Evolutionary conservation across 37 sponge, comb jelly and placozoan species (phyloP), one percentile per base, ranked within the genome.

Genomic region (Cliona cf. orientalis): DNA sequence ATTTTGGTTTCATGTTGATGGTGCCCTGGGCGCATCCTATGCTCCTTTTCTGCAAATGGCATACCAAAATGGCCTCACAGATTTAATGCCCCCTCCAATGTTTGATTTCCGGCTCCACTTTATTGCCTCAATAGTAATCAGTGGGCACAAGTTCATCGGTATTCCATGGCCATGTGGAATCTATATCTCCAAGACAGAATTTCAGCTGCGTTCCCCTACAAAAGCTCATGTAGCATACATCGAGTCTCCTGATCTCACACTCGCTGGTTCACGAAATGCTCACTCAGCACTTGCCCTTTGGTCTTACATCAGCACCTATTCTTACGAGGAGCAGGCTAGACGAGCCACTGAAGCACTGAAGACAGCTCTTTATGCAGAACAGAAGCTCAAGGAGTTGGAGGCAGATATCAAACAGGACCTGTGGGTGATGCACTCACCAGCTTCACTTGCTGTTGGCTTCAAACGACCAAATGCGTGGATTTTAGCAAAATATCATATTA

Each of bases 1-100:
- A 4, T 70, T 33, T 12, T 80, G 81, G 81, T 58, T 80, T 55
- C 81, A 80, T 40, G 81, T 80, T 5, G 81, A 80, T 36, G 81
- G 81, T 7, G 81, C 81, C 2, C 71, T 80, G 25, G 70, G 61
- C n/a, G 81, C 81, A 12, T 11, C 40, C 11, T 80, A 59, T 46
- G 70, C 70, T 70, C 81, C 81, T 0, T 80, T 70, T 42, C 25
- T 69, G 25, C 42, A 69, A 25, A 80, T 80, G 81, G 80, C 80
- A 35, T 19, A 26, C 59, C 2, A 59, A 6, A 32, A 80, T 25
- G 60, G 42, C 31, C 37, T 23, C 28, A 69, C 71, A 7, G 42
- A 37, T 29, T 2, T 70, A 11, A 6, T 4, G 26, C 60, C 60
- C 5, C 71, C 42, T 36, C 71, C 81, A 38, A 5, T 23, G 0